These are phyloP conservation scores for Empidonax traillii DNA, from an alignment of 2,113 vertebrate genomes.

Conservation along the genomic window DNA sequence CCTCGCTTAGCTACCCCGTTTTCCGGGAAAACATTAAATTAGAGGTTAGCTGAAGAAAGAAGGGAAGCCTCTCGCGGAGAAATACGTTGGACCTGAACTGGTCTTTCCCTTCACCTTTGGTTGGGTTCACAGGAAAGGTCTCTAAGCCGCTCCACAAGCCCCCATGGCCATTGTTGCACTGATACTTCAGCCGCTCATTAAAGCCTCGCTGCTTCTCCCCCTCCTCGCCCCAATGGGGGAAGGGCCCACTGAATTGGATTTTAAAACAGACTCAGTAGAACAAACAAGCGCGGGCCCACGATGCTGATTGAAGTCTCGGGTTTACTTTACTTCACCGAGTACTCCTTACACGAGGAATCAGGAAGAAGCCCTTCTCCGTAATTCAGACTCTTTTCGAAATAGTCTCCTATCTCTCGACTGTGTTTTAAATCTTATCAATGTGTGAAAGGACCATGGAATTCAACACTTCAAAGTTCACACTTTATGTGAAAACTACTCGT, in stretches of 20 bases:
- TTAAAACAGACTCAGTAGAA: not conserved
- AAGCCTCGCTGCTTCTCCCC: not conserved
- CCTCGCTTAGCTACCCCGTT: not conserved
- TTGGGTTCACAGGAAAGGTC: not conserved
- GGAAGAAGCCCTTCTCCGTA: not conserved
- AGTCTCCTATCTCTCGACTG: not conserved
- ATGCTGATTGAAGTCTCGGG: not conserved
- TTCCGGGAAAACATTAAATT: fast-evolving
- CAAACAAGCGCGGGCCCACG: not conserved
- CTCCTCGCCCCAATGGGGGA: not conserved
- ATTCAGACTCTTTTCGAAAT: not conserved
- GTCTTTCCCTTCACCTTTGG: not conserved
- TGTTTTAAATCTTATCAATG: not conserved
- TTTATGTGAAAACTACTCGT: not conserved
- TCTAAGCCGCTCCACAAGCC: not conserved
- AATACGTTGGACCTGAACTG: not conserved
- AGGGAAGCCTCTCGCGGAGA: not conserved
- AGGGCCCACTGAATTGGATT: not conserved
- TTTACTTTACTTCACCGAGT: not conserved
- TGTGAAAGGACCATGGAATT: not conserved
- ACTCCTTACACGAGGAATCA: not conserved
- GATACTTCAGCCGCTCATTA: not conserved
- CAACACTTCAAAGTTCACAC: not conserved
- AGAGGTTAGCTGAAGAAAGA: not conserved
- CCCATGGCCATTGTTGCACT: not conserved